phyloP scores from a whole-genome alignment of 2,797 vertebrate genomes.

The Eospalax fontanierii region DNA sequence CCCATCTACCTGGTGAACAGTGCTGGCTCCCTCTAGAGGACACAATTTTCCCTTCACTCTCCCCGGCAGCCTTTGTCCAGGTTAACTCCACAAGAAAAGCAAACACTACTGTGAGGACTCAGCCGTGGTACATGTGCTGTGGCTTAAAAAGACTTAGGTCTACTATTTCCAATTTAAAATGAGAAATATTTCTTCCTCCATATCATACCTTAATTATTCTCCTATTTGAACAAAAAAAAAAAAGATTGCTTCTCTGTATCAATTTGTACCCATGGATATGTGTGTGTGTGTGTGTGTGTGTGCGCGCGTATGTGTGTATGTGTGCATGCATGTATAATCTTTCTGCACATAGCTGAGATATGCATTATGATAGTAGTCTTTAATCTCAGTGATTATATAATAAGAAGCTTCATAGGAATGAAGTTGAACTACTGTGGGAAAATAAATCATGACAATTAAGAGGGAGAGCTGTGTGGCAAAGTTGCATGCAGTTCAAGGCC shows the following conservation, averaged over 20 bases:
- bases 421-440: constrained; percentile 75
- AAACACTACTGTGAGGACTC: accelerated
- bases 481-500: constrained; percentile 62
- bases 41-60: accelerated
- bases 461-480: constrained; percentile 63
- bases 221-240: not conserved
- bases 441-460: constrained; percentile 83
- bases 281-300: not conserved
- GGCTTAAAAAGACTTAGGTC: accelerated
- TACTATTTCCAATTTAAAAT: constrained; percentile 29
- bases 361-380: constrained; percentile 46
- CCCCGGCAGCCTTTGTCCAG: not conserved
- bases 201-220: not conserved
- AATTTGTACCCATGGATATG: not conserved
- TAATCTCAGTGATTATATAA: constrained; percentile 66
- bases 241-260: not conserved
- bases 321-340: too few relatives aligned
- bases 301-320: accelerated
- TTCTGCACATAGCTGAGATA: not conserved
- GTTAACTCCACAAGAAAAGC: not conserved
- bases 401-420: constrained; percentile 74
- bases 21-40: not conserved
- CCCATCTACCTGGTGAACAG: too few relatives aligned
- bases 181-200: not conserved
- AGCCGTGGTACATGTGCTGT: accelerated